phyloP scores from a whole-genome alignment of 2,888 invertebrate genomes.

The Listrodromus nycthemerus region DNA sequence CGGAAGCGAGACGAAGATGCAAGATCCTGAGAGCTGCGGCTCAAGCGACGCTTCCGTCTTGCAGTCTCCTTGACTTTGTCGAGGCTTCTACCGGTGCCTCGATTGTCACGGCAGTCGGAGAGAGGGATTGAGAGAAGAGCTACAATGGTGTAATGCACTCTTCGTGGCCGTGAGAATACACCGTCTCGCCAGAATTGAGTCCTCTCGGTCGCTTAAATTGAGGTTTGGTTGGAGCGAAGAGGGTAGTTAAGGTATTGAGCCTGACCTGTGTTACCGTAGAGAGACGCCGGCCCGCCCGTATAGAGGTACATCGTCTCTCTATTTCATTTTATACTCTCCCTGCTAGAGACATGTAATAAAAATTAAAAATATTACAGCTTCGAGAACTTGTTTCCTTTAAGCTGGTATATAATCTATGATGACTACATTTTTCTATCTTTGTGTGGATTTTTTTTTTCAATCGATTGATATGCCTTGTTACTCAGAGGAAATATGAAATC shows the following conservation, averaged over 20 bases:
- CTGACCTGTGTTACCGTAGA: conserved; percentile 43
- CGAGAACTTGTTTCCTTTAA: neutral
- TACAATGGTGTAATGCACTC: conserved; percentile 29
- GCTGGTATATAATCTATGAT: too few relatives aligned
- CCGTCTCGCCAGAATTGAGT: conserved; percentile 14
- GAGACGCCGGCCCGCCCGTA: conserved; percentile 35
- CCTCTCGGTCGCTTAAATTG: conserved; percentile 65
- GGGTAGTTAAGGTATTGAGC: conserved; percentile 73
- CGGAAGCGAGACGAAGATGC: conserved; percentile 39
- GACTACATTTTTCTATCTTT: too few relatives aligned
- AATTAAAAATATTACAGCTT: conserved; percentile 17
- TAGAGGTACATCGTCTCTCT: conserved; percentile 51
- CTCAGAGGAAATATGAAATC: too few relatives aligned
- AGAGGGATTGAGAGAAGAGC: neutral
- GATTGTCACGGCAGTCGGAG: conserved; percentile 17
- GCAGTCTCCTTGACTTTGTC: conserved; percentile 38
- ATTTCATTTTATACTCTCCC: conserved; percentile 2
- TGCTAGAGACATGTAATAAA: conserved; percentile 39
- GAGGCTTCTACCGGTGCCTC: conserved; percentile 34
- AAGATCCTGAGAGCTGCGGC: conserved; percentile 32
- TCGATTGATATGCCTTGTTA: too few relatives aligned
- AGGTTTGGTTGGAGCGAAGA: conserved; percentile 63
- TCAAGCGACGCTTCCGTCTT: conserved; percentile 43
- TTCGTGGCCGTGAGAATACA: conserved; percentile 47
- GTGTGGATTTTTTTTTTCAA: too few relatives aligned